These are phyloP conservation scores for Ochotona princeps DNA, from an alignment of 2,113 vertebrate species.

Conservation along the genomic window DNA sequence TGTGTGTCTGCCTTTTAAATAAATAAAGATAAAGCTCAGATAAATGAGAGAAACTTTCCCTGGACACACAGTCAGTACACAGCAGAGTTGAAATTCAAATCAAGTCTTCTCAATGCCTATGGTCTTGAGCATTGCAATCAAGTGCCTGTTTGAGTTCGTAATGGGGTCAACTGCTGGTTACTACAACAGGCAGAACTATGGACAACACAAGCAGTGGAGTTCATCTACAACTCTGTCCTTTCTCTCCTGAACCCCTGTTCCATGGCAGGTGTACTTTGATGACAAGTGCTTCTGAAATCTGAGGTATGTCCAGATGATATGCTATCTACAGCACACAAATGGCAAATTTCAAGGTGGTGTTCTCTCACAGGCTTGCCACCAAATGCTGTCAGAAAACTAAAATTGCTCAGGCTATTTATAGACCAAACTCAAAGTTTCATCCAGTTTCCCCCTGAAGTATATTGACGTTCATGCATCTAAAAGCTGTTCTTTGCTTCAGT, in stretches of 20 bases:
- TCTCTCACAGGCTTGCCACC: constrained; percentile 70
- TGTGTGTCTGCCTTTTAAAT: no score
- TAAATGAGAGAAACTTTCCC: not conserved
- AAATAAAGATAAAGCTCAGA: not conserved
- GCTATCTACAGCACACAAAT: constrained; percentile 61
- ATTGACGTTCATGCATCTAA: constrained; percentile 56
- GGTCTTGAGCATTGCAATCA: not conserved
- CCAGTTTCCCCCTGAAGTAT: constrained; percentile 63
- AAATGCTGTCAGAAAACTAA: constrained; percentile 79
- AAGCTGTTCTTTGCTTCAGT: constrained; percentile 54
- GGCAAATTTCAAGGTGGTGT: constrained; percentile 72
- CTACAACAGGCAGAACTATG: not conserved
- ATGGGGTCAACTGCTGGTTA: not conserved
- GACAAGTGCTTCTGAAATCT: constrained; percentile 44
- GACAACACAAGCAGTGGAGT: not conserved
- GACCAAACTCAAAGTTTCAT: constrained; percentile 66
- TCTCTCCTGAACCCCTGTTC: not conserved
- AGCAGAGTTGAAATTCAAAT: not conserved
- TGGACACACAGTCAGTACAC: not conserved
- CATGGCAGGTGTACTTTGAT: constrained; percentile 51
- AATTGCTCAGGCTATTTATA: constrained; percentile 79
- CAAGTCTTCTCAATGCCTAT: not conserved
- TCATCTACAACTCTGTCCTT: not conserved
- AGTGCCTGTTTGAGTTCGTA: not conserved
- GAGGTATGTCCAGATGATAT: constrained; percentile 61